Conservation (phyloP, 2,888 invertebrate species). For the Salpingus planirostris region DNA sequence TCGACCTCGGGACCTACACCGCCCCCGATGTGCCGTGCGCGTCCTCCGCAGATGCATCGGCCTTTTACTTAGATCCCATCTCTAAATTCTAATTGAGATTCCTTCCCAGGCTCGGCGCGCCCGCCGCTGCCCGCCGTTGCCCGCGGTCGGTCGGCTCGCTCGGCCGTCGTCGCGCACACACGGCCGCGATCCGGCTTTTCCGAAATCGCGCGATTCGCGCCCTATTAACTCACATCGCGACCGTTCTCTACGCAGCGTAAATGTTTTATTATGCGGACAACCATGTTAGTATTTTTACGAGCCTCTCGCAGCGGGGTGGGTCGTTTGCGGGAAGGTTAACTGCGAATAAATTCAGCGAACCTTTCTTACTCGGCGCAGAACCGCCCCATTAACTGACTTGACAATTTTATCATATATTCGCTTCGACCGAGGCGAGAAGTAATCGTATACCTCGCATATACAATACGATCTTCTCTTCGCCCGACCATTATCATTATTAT, state of each 20-base stretch:
- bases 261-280: constrained; percentile 25
- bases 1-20: constrained; percentile 39
- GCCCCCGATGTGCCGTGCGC: constrained; percentile 33
- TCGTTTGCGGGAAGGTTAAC: constrained; percentile 27
- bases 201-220: no score
- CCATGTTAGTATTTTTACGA: constrained; percentile 29
- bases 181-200: no score
- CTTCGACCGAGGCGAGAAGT: no score
- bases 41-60: constrained; percentile 35
- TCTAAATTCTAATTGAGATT: constrained; percentile 41
- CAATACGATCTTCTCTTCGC: no score
- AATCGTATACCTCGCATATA: no score
- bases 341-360: constrained; percentile 25
- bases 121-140: background rate
- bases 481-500: no score
- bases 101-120: constrained; percentile 26
- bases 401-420: constrained; percentile 15
- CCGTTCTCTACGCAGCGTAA: constrained; percentile 16
- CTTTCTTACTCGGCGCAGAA: constrained; percentile 21
- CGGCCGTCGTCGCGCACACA: background rate
- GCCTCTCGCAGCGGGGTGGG: constrained; percentile 26
- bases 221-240: constrained; percentile 15
- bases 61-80: constrained; percentile 39
- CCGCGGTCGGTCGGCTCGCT: background rate
- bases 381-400: constrained; percentile 14